A percentile compares a stretch with the other conserved stretches of the same genome.
These are phyloP conservation scores for Pangasius sanitwongsei DNA, from an alignment of 2,797 vertebrate genomes.

Conservation along the genomic window DNA sequence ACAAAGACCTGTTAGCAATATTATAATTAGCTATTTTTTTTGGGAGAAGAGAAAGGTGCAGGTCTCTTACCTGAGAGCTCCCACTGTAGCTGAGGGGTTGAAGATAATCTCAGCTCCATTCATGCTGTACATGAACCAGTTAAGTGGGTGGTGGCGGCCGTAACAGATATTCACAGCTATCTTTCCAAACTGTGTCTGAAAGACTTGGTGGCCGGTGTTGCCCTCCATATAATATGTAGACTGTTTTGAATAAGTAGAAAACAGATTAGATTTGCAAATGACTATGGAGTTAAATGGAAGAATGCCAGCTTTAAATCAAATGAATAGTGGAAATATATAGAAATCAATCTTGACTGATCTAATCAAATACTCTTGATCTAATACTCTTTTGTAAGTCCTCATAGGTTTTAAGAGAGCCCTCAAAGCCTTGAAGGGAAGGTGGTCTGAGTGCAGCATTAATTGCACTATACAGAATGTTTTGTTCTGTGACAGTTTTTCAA, in stretches of 20 bases:
- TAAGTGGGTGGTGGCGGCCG: conserved; percentile 94
- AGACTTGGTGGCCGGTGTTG: conserved; percentile 88
- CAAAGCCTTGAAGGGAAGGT: no score
- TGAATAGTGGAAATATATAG: background rate
- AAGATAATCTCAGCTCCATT: conserved; percentile 98
- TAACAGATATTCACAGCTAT: conserved; percentile 97
- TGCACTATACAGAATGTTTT: no score
- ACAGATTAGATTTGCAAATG: background rate
- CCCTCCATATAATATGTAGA: conserved; percentile 98
- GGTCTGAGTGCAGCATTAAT: no score
- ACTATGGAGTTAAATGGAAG: background rate
- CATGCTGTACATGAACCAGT: conserved; percentile 94
- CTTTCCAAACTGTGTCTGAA: conserved; percentile 91
- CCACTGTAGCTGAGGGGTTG: conserved; percentile 93
- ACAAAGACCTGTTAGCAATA: conserved; percentile 15
- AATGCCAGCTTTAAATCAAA: background rate
- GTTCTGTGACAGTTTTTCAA: no score
- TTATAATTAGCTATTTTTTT: background rate
- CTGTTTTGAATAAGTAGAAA: conserved; percentile 66
- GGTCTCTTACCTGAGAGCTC: conserved; percentile 82
- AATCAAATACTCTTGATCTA: background rate
- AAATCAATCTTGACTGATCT: background rate
- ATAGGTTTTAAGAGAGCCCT: no score
- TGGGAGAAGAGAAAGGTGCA: background rate
- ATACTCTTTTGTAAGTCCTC: no score